These are phyloP conservation scores for Phyllotreta striolata DNA, from an alignment of 2,888 invertebrate species.

Conservation along the genomic window DNA sequence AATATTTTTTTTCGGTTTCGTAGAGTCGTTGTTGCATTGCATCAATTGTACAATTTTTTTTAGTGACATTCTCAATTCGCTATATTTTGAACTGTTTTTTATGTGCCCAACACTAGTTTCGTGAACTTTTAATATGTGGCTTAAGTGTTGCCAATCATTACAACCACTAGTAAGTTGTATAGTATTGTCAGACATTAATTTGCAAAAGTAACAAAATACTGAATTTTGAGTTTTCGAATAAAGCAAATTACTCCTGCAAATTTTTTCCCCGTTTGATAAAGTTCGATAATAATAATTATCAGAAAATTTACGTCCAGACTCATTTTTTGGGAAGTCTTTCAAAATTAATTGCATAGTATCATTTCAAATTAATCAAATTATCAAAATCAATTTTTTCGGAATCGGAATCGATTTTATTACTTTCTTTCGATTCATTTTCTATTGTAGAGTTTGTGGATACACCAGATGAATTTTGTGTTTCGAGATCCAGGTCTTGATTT, in stretches of 20 bases:
- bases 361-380: not conserved
- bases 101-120: constrained; percentile 3
- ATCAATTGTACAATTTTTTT: no score
- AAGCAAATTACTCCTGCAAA: constrained; percentile 1
- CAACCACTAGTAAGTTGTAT: constrained; percentile 1
- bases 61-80: no score
- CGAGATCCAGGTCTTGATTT: constrained; percentile 2
- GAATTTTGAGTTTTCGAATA: constrained; percentile 1
- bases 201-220: constrained; percentile 3
- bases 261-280: constrained; percentile 3
- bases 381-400: not conserved
- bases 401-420: constrained; percentile 1
- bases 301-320: constrained; percentile 3
- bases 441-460: constrained; percentile 3
- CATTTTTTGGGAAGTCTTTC: constrained; percentile 2
- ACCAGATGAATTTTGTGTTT: constrained; percentile 1
- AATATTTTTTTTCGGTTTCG: constrained; percentile 1
- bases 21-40: no score
- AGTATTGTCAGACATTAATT: constrained; percentile 3
- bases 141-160: no score
- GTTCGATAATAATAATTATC: constrained; percentile 3
- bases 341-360: constrained; percentile 1
- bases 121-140: no score
- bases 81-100: constrained; percentile 3
- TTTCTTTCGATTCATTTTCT: constrained; percentile 1